Percentiles rank a stretch among this genome's conserved stretches.
Evolutionary conservation across 2,113 vertebrate species (phyloP).

Genomic region (Ursus arctos): DNA sequence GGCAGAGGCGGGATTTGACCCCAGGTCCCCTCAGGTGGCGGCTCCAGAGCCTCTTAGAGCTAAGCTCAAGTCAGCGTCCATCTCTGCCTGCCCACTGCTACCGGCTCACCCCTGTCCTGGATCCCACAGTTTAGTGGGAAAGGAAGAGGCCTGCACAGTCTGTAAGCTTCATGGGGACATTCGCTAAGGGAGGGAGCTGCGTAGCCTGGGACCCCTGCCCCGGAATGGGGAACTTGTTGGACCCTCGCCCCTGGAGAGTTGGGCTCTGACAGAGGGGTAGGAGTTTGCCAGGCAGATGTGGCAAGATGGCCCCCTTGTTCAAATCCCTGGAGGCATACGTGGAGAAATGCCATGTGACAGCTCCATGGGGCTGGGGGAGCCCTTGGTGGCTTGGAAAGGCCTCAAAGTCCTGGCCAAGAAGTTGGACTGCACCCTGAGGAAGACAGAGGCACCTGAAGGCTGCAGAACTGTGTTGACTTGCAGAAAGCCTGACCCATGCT

Average conservation of each 20-base stretch:
- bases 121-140: neutral
- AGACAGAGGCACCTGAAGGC: neutral
- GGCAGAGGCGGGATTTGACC: neutral
- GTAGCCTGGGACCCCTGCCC: neutral
- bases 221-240: neutral
- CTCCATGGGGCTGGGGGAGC: neutral
- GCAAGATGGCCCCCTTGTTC: neutral
- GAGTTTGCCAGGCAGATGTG: neutral
- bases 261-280: neutral
- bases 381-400: neutral
- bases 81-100: neutral
- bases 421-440: neutral
- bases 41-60: neutral
- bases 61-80: neutral
- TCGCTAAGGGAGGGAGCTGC: neutral
- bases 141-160: neutral
- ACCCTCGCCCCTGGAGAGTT: neutral
- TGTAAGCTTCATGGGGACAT: neutral
- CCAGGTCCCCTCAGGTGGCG: neutral
- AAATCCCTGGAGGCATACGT: no score
- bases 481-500: neutral
- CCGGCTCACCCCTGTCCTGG: no score
- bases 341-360: neutral
- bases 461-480: neutral
- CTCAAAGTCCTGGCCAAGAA: neutral